Percentiles rank a stretch among this genome's conserved stretches.
Conservation (phyloP, 2,888 invertebrate genomes). For the Buathra laborator region DNA sequence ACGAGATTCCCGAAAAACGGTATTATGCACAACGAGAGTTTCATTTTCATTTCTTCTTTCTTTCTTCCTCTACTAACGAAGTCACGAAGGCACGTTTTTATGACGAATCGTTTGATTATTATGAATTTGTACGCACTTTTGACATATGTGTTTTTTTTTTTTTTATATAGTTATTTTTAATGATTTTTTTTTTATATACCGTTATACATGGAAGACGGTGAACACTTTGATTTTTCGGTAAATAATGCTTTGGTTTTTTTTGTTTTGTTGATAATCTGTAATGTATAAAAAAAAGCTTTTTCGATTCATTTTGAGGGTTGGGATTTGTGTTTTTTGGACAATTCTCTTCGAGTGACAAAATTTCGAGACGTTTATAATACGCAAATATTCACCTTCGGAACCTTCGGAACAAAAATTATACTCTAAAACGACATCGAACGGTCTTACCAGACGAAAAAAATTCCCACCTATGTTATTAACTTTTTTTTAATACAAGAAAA, state of each 20-base stretch:
- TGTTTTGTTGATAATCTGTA: conserved; percentile 7
- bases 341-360: background rate
- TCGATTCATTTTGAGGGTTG: background rate
- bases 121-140: conserved; percentile 49
- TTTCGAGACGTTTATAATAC: background rate
- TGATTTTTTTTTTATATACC: conserved; percentile 17
- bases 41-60: conserved; percentile 70
- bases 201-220: conserved; percentile 53
- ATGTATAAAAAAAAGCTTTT: background rate
- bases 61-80: conserved; percentile 10
- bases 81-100: conserved; percentile 58
- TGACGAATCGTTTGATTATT: conserved; percentile 13
- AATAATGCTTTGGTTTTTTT: conserved; percentile 19
- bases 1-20: conserved; percentile 75
- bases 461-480: too few relatives aligned
- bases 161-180: background rate
- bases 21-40: conserved; percentile 69
- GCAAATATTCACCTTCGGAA: background rate
- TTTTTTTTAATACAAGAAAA: too few relatives aligned
- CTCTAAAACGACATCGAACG: background rate
- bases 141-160: conserved; percentile 21
- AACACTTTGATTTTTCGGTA: conserved; percentile 51
- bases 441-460: too few relatives aligned
- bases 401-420: background rate
- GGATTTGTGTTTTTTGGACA: too few relatives aligned